Evolutionary conservation across 2,888 invertebrate genomes (phyloP).

Genomic region (Hyppa rectilinea): DNA sequence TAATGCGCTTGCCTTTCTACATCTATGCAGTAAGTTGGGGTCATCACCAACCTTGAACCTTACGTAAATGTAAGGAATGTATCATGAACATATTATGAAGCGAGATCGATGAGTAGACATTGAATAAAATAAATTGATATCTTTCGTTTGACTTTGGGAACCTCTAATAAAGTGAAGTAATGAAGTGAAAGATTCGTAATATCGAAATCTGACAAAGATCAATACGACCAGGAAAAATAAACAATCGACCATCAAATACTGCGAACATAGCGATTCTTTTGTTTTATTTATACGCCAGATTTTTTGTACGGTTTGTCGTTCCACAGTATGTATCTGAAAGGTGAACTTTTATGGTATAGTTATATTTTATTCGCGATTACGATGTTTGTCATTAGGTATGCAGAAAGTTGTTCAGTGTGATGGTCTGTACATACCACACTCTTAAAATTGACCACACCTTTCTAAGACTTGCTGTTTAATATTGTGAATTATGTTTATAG

Average conservation of each 20-base stretch:
- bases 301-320: neutral
- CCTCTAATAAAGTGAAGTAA: slow-evolving; percentile 19
- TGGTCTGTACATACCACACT: too few species aligned
- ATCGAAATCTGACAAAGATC: slow-evolving; percentile 20
- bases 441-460: too few species aligned
- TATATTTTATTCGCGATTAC: neutral
- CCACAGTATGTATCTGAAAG: neutral
- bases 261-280: neutral
- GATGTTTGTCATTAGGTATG: neutral
- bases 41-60: too few species aligned
- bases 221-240: slow-evolving; percentile 18
- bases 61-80: too few species aligned
- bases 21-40: too few species aligned
- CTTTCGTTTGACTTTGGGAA: slow-evolving; percentile 13
- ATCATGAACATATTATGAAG: neutral
- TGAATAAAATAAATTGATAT: neutral
- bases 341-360: neutral
- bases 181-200: slow-evolving; percentile 20
- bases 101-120: neutral
- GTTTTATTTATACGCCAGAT: neutral
- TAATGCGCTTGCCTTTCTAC: too few species aligned
- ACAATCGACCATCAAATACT: slow-evolving; percentile 16
- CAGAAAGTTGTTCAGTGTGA: neutral
- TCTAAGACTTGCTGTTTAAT: neutral
- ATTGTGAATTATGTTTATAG: neutral